Base-by-base conservation (phyloP, 1,140 invertebrate genomes). In the Pristionchus pacificus region DNA sequence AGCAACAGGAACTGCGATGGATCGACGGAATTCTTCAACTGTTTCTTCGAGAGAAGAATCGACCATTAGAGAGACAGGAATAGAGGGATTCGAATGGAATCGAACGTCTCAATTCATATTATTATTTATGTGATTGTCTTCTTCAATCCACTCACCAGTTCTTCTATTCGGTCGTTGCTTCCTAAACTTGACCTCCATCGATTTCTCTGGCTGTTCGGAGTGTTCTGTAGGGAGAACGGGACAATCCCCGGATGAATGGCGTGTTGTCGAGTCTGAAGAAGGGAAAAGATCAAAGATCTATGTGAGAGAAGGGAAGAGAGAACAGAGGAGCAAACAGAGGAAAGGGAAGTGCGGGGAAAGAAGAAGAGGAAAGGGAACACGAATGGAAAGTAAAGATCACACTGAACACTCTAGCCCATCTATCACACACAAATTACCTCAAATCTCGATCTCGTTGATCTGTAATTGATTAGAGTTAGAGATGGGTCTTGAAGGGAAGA, bases 21-120 rank as follows among this genome's bases (percentile, higher is more conserved):
- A 79, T 31, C 68, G 67, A 29, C 79, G 71, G 13, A 65, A 60
- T 10, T 80, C 73, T n/a, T 67, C 65, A 13, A 68, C 58, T 24
- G 64, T 29, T 62, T 59, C 59, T 29, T 67, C 49, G 60, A 60
- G 64, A 13, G 65, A n/a, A n/a, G n/a, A n/a, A n/a, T n/a, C n/a
- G 38, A 49, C 19, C 38, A 49, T 6, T 10, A 49, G 38, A 19
- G 38, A 49, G 38, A 19, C 19, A 49, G 38, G 38, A 49, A 6
- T 6, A 49, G 38, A 49, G 38, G 38, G 80, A 72, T 83, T 81
- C 27, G 68, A 73, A 67, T 83, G 81, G 63, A 82, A 81, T 13
- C 80, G 76, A 33, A 83, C 74, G 71, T 81, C 80, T 83, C 72
- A 63, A 19, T 2, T 63, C 28, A 6, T 65, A 2, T 24, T 32